phyloP scores from a whole-genome alignment of 2,113 vertebrate species.

The Rhynchopsitta pachyrhyncha region DNA sequence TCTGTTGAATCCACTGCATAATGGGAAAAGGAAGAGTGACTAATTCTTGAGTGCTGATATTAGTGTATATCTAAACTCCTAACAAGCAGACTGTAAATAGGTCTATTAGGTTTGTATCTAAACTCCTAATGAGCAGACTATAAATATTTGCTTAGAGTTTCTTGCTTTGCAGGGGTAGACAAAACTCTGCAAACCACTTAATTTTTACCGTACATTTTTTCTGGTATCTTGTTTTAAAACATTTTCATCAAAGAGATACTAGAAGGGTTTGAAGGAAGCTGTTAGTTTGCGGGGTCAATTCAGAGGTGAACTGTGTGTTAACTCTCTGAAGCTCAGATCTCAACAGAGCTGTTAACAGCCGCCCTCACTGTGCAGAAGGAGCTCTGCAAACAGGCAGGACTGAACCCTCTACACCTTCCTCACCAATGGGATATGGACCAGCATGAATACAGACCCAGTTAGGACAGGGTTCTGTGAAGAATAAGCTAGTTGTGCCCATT shows the following conservation, averaged over 20 bases:
- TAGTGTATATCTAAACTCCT: neutral
- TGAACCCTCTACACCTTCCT: neutral
- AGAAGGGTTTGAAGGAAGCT: neutral
- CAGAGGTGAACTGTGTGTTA: neutral
- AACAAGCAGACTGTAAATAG: neutral
- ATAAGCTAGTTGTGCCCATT: neutral
- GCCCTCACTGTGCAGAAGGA: neutral
- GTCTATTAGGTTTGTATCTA: constrained; percentile 11
- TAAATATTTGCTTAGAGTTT: constrained; percentile 45
- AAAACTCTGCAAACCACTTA: neutral
- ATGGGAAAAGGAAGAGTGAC: constrained; percentile 30
- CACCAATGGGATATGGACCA: neutral
- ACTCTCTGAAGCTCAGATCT: neutral
- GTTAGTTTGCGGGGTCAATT: neutral
- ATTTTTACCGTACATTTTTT: neutral
- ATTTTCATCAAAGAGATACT: neutral
- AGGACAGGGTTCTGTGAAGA: neutral
- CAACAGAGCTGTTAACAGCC: neutral
- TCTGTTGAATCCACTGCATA: neutral
- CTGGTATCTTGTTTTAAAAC: neutral
- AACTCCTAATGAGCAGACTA: neutral
- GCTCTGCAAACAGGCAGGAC: neutral
- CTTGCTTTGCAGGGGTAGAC: neutral
- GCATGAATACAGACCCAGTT: fast-evolving
- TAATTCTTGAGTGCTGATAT: constrained; percentile 19